phyloP scores from a whole-genome alignment of 2,797 vertebrate species.

The Varecia variegata region DNA sequence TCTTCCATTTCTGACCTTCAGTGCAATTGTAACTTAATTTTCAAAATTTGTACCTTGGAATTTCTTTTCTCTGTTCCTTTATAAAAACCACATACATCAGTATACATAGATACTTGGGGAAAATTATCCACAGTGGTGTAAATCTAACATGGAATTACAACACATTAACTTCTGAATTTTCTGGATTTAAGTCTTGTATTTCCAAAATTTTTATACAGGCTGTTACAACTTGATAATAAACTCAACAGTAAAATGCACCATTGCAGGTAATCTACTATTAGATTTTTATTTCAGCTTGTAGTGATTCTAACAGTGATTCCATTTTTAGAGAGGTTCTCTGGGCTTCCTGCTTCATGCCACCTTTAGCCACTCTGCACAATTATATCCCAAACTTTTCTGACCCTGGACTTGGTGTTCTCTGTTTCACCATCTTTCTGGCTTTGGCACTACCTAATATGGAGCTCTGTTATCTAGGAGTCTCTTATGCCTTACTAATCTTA shows the following conservation, averaged over 20 bases:
- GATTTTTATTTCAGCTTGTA: not conserved
- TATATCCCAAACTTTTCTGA: not conserved
- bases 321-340: not conserved
- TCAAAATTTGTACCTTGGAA: not conserved
- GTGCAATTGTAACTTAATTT: conserved; percentile 11
- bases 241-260: not conserved
- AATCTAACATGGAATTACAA: conserved; percentile 66
- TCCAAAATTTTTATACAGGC: not conserved
- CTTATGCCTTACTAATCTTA: not conserved
- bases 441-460: not conserved
- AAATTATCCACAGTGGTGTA: conserved; percentile 20
- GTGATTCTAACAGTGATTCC: not conserved
- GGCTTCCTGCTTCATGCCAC: not conserved
- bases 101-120: not conserved
- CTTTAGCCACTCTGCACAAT: not conserved
- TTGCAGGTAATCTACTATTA: not conserved
- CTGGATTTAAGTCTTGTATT: not conserved
- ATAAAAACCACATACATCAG: not conserved
- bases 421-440: not conserved
- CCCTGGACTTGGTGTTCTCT: not conserved
- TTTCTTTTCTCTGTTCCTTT: not conserved
- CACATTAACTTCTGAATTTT: conserved; percentile 23
- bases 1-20: conserved; percentile 44
- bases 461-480: not conserved
- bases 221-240: not conserved